phyloP scores from a whole-genome alignment of 2,113 vertebrate genomes.

The Jacana jacana region DNA sequence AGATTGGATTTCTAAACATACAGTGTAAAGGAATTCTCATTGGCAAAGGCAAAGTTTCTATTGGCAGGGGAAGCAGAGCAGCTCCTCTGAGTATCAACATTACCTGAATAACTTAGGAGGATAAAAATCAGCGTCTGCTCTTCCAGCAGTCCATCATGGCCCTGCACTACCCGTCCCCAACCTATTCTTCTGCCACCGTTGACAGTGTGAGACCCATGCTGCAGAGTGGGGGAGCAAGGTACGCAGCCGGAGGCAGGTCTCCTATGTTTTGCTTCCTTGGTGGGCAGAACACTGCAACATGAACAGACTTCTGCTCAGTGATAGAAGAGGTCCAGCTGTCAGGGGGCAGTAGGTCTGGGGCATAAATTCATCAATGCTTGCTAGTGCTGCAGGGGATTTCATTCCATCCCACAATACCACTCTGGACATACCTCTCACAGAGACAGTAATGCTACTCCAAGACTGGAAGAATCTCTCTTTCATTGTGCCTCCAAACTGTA shows the following conservation, averaged over 20 bases:
- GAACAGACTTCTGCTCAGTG: neutral
- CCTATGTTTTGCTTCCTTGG: neutral
- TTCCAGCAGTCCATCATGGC: neutral
- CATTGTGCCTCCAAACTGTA: neutral
- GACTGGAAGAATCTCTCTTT: neutral
- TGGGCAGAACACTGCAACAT: neutral
- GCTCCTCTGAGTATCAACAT: neutral
- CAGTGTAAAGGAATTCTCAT: neutral
- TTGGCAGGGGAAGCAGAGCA: neutral
- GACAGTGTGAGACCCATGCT: rapidly evolving
- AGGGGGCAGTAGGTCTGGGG: neutral
- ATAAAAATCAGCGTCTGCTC: neutral
- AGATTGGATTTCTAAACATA: neutral
- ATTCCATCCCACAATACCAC: rapidly evolving
- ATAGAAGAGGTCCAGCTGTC: neutral
- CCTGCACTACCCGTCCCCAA: neutral
- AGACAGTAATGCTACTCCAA: neutral
- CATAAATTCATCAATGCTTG: neutral
- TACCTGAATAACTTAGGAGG: neutral
- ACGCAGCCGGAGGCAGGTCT: neutral
- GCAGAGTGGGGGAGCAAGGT: rapidly evolving
- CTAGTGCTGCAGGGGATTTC: neutral
- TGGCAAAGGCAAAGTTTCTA: neutral
- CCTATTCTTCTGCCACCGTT: neutral
- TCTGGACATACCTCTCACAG: neutral